Conservation (phyloP, 2,797 vertebrate species). For the Helicolenus hilgendorfi region DNA sequence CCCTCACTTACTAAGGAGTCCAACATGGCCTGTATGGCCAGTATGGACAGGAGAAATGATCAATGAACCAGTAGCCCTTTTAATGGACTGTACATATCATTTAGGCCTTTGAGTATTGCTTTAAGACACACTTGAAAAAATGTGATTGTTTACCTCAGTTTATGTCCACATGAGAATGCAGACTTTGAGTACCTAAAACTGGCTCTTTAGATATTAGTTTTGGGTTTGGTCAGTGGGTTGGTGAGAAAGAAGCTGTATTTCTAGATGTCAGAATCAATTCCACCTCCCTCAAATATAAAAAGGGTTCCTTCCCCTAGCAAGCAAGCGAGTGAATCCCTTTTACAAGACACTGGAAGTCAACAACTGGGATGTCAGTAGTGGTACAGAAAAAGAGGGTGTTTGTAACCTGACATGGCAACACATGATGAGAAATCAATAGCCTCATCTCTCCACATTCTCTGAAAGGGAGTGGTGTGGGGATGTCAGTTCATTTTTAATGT, state of each 20-base stretch:
- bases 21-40: not conserved
- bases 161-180: not conserved
- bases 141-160: not conserved
- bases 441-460: slow-evolving; percentile 57
- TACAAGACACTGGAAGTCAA: slow-evolving; percentile 34
- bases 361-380: slow-evolving; percentile 41
- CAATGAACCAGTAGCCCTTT: not conserved
- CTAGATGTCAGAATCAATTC: slow-evolving; percentile 24
- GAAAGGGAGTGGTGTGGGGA: slow-evolving; percentile 12
- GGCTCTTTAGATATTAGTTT: not conserved
- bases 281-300: slow-evolving; percentile 1
- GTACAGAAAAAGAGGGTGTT: slow-evolving; percentile 61
- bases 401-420: slow-evolving; percentile 76
- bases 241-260: not conserved
- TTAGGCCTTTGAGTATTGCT: not conserved
- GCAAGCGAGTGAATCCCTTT: not conserved
- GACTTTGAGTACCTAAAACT: not conserved
- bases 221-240: not conserved
- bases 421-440: slow-evolving; percentile 82
- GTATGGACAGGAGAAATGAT: not conserved
- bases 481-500: slow-evolving; percentile 66
- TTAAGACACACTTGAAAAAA: not conserved
- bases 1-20: not conserved
- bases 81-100: not conserved
- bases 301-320: not conserved